Evolutionary conservation across 92 coral and sea anemone genomes (phyloP).

Genomic region (Actinostola sp.): DNA sequence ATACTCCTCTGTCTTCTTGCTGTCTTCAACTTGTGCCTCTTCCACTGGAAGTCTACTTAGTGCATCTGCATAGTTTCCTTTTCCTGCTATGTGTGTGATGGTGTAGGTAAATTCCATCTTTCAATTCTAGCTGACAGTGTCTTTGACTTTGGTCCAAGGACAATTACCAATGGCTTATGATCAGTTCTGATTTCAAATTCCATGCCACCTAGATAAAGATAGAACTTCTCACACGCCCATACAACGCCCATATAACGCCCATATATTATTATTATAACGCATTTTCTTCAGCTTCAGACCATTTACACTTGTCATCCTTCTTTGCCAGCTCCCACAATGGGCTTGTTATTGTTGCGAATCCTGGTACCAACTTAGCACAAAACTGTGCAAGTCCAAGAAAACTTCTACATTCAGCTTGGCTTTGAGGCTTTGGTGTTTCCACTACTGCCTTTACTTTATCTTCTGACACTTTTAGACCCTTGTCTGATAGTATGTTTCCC

Average conservation of each 20-base stretch:
- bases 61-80: slow-evolving; percentile 51
- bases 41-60: slow-evolving; percentile 55
- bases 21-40: slow-evolving; percentile 20
- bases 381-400: slow-evolving; percentile 65
- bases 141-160: slow-evolving; percentile 22
- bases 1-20: slow-evolving; percentile 24
- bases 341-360: slow-evolving; percentile 60
- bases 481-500: slow-evolving; percentile 4
- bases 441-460: slow-evolving; percentile 1
- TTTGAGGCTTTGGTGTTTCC: slow-evolving; percentile 15
- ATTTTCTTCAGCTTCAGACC: slow-evolving; percentile 31
- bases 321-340: slow-evolving; percentile 61
- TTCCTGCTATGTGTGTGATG: slow-evolving; percentile 51
- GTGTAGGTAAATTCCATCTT: slow-evolving; percentile 56
- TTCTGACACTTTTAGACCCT: background rate
- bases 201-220: slow-evolving; percentile 38
- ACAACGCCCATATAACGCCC: slow-evolving; percentile 44
- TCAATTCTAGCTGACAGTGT: slow-evolving; percentile 58
- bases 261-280: slow-evolving; percentile 46
- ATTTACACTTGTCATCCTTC: slow-evolving; percentile 18
- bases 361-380: slow-evolving; percentile 60
- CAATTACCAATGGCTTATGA: slow-evolving; percentile 42
- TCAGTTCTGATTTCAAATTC: slow-evolving; percentile 55
- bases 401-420: slow-evolving; percentile 46
- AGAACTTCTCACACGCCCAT: slow-evolving; percentile 67